Evolutionary conservation across 2,888 invertebrate genomes (phyloP), one percentile per base, ranked within the genome.

Genomic region (Aromia moschata): DNA sequence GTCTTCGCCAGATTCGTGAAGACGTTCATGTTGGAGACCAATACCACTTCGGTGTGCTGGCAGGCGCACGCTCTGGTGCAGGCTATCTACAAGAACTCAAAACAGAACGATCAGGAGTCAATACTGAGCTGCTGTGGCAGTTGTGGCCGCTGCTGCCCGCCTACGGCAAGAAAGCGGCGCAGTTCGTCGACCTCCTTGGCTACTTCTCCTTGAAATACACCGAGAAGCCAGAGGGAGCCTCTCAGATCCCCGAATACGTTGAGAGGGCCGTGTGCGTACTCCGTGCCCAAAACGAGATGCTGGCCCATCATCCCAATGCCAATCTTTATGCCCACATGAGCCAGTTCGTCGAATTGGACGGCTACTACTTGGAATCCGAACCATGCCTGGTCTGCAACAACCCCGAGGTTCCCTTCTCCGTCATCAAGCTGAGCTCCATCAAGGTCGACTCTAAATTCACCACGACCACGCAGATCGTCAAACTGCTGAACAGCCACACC

Each of bases 301-400:
- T 98, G 1, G 88, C 94, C 2, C 91, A 92, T 55, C 98, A 98
- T 83, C 95, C 97, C 4, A 98, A 98, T 82, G 94, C 96, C 0
- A 92, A 92, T 60, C 85, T 98, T 33, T 98, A 98, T 80, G 92
- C 94, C 0, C 91, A 94, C 41, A 84, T 98, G 56, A 92, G 95
- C 51, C 94, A 95, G n/a, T 93, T 93, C 75, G 93, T 98, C 0
- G 96, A 98, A 76, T 86, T 97, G 41, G 97, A 97, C 77, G 98
- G 98, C 0, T 97, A 94, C 81, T 98, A 94, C 79, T 83, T 98
- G 62, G 98, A 98, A 83, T 94, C 95, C 15, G 97, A 98, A 77
- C 98, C 98, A 0, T 99, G 98, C 74, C 86, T 98, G 56, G 97
- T 98, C 0, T 98, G 98, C 81, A 98, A 98, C 82, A 97, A 97